Conservation (phyloP, 2,888 invertebrate species). For the Drosophila meridiana region DNA sequence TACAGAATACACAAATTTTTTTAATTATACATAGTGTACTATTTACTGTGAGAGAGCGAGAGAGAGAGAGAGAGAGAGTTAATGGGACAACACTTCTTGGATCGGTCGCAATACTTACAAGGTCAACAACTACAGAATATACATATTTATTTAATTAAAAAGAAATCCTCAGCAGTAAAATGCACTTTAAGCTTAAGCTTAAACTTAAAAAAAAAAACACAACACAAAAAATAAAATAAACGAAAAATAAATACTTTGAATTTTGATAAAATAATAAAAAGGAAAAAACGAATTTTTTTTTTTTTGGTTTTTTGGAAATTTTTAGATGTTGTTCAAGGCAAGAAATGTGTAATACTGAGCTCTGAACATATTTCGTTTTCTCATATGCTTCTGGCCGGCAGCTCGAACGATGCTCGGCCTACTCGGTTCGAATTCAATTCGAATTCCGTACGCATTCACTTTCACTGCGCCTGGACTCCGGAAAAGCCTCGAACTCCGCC, state of each 20-base stretch:
- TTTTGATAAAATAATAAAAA: background rate
- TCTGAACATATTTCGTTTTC: background rate
- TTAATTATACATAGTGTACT: no score
- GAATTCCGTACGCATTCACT: background rate
- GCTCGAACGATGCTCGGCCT: background rate
- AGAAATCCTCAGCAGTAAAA: no score
- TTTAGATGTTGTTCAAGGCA: no score
- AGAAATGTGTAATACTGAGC: background rate
- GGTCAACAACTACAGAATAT: background rate
- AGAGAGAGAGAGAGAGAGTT: no score
- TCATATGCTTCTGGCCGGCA: background rate
- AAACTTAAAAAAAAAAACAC: background rate
- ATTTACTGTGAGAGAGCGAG: no score
- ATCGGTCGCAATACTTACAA: background rate
- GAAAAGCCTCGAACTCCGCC: constrained; percentile 5
- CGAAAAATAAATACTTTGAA: background rate
- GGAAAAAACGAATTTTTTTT: background rate
- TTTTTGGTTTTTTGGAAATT: no score
- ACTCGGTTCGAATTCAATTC: background rate
- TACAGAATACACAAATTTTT: no score
- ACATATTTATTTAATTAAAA: no score
- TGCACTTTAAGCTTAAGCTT: background rate
- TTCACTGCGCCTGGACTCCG: background rate
- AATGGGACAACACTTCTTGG: no score
- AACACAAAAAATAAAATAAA: background rate